Conservation (phyloP, 1,140 invertebrate species). For the Babylonia areolata region DNA sequence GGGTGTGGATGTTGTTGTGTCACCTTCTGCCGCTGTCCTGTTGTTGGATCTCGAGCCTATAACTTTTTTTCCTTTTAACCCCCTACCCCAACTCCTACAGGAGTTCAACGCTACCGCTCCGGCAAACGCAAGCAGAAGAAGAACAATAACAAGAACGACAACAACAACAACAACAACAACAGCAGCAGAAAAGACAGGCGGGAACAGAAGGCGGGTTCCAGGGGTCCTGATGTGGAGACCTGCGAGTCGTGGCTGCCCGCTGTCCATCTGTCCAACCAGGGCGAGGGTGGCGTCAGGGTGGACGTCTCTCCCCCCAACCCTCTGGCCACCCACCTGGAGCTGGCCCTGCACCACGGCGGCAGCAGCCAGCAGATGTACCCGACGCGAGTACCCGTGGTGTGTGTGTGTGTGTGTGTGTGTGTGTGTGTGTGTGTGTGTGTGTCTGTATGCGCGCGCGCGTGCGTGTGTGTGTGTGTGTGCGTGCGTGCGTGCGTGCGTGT, state of each 20-base stretch:
- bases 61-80: no score
- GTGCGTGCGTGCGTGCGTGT: not conserved
- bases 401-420: not conserved
- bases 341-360: not conserved
- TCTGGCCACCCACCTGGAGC: not conserved
- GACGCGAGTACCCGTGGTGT: not conserved
- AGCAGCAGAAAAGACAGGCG: not conserved
- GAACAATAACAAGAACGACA: no score
- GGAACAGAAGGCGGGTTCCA: no score
- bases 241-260: not conserved
- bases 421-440: no score
- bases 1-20: no score
- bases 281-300: not conserved
- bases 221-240: not conserved
- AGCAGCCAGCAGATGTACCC: not conserved
- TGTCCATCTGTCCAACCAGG: not conserved
- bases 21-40: no score
- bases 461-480: no score
- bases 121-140: no score
- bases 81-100: no score
- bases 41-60: no score
- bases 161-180: not conserved
- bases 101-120: no score
- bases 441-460: no score
- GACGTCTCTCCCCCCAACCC: not conserved